Conservation (phyloP, 2,888 invertebrate genomes). For the Eupithecia dodoneata region DNA sequence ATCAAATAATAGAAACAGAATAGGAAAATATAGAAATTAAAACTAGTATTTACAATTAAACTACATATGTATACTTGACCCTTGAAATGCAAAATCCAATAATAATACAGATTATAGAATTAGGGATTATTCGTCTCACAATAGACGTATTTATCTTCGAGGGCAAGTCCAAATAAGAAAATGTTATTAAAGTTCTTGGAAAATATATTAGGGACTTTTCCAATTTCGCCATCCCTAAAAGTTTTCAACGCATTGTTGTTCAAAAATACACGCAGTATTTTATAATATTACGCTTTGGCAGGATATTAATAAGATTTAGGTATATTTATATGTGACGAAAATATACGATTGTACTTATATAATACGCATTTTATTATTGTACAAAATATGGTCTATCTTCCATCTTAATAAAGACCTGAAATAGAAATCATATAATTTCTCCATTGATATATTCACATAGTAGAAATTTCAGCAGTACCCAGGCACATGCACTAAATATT, state of each 20-base stretch:
- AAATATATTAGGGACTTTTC: constrained; percentile 39
- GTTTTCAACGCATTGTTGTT: constrained; percentile 33
- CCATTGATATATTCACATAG: too few relatives aligned
- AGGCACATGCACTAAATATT: constrained; percentile 2
- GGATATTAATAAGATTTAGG: not conserved
- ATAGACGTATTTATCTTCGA: constrained; percentile 13
- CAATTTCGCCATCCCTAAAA: constrained; percentile 36
- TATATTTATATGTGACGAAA: not conserved
- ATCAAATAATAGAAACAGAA: too few relatives aligned
- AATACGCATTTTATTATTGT: too few relatives aligned
- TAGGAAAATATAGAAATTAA: too few relatives aligned
- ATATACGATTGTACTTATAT: too few relatives aligned
- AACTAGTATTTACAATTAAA: too few relatives aligned
- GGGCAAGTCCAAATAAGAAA: constrained; percentile 34
- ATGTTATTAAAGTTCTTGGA: constrained; percentile 41
- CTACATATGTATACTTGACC: not conserved
- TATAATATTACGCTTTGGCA: constrained; percentile 10
- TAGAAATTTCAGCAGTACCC: not conserved
- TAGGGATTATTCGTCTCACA: constrained; percentile 6
- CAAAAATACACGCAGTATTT: constrained; percentile 23
- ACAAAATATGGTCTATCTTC: too few relatives aligned
- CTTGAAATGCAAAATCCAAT: not conserved
- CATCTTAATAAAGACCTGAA: too few relatives aligned
- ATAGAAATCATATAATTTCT: not conserved
- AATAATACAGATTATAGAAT: not conserved